Conservation (phyloP, 2,797 vertebrate genomes). For the Orestias chungarensis region DNA sequence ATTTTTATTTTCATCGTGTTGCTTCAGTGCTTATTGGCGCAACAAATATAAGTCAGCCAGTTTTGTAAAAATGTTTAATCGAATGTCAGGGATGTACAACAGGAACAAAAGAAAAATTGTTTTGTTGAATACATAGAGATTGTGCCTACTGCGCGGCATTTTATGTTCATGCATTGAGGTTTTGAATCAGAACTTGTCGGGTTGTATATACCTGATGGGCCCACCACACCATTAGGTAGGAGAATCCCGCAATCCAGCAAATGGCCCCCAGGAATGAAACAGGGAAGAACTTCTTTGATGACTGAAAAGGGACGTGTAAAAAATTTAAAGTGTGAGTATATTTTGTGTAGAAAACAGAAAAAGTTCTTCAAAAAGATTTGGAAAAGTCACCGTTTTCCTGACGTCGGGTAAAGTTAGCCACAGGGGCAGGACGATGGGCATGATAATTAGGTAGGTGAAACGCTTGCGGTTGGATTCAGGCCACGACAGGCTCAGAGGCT, state of each 20-base stretch:
- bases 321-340: not conserved
- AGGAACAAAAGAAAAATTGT: constrained; percentile 6
- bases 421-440: constrained; percentile 88
- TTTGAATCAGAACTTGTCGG: not conserved
- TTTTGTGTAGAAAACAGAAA: not conserved
- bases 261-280: constrained; percentile 94
- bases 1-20: constrained; percentile 55
- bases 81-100: constrained; percentile 31
- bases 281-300: constrained; percentile 89
- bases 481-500: constrained; percentile 91
- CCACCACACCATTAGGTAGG: constrained; percentile 99
- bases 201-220: constrained; percentile 92
- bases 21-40: constrained; percentile 33
- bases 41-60: constrained; percentile 29
- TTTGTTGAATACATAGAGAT: constrained; percentile 14
- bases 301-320: constrained; percentile 71
- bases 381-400: constrained; percentile 82
- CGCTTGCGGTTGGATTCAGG: constrained; percentile 86
- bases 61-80: constrained; percentile 29
- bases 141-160: constrained; percentile 8
- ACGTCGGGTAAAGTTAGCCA: constrained; percentile 91
- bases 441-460: constrained; percentile 86
- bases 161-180: not conserved
- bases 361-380: not conserved
- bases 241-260: constrained; percentile 93